Evolutionary conservation across 2,888 invertebrate genomes (phyloP), one percentile per base, ranked within the genome.

Genomic region (Pyralis farinalis): DNA sequence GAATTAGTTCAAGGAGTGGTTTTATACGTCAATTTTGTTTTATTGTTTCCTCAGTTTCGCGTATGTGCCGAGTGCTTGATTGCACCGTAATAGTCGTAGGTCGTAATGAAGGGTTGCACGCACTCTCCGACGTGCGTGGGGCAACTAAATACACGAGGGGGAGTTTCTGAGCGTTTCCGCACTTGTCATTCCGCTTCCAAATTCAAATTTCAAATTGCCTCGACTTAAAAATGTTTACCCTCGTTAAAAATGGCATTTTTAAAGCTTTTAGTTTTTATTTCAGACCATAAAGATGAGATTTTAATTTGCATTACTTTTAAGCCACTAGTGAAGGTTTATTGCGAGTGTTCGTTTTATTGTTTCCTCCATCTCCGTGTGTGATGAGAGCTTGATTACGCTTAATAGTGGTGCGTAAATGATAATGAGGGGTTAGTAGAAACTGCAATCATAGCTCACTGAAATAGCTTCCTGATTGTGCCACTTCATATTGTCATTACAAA

Each of bases 21-120:
- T 82, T 81, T 77, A 77, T 81, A 77, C 81, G 75, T 81, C 81
- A 79, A 82, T 83, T 81, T 77, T 76, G 77, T 82, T 84, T 82
- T 80, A 81, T 81, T 79, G 78, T 84, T 81, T 81, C 85, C 81
- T 80, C 71, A 77, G 82, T 79, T 82, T 81, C 73, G 74, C 84
- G 83, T 83, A 83, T 84, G 81, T 84, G 81, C 74, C 59, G 80
- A 82, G 80, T 71, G 75, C 70, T 78, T 85, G 84, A 86, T 86
- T 84, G 76, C 83, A 66, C 75, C 73, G 75, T 86, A 84, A 86
- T 81, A 74, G 79, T 66, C 72, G 73, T 72, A 75, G 73, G 71
- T 71, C 63, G 71, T 84, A 83, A 84, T 84, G 80, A 84, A 83
- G 86, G 84, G 87, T 83, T 85, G 83, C 78, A 80, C 73, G 80